Percentiles rank a stretch among this genome's conserved stretches.
Evolutionary conservation across 2,113 vertebrate species (phyloP).

Genomic region (Paracanthobrama guichenoti): DNA sequence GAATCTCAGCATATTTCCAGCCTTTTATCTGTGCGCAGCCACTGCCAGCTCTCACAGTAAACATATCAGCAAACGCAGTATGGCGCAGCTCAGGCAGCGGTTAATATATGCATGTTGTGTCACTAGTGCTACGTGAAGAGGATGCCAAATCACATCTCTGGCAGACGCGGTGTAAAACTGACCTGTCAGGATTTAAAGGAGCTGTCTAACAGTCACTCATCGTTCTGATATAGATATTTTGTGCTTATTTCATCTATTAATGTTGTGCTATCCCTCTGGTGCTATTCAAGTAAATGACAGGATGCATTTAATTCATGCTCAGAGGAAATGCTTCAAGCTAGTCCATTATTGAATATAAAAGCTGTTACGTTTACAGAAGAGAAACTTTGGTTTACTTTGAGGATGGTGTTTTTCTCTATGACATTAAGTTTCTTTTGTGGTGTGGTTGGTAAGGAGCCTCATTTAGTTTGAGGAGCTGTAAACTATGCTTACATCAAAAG

Average conservation of each 20-base stretch:
- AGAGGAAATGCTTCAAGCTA: neutral
- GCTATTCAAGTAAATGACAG: neutral
- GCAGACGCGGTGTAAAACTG: constrained; percentile 43
- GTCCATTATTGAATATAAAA: neutral
- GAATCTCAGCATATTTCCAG: constrained; percentile 43
- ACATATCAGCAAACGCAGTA: constrained; percentile 53
- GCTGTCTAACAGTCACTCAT: constrained; percentile 47
- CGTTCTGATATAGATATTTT: neutral
- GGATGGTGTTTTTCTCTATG: neutral
- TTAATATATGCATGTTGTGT: constrained; percentile 48
- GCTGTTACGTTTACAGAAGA: neutral
- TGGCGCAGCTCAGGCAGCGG: constrained; percentile 41
- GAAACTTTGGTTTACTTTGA: constrained; percentile 7
- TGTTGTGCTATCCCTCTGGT: neutral
- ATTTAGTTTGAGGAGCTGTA: constrained; percentile 1
- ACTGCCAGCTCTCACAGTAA: constrained; percentile 52
- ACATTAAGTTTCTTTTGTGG: neutral
- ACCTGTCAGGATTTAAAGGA: constrained; percentile 43
- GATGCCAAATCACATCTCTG: constrained; percentile 54
- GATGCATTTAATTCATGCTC: neutral
- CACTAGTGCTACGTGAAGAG: constrained; percentile 53
- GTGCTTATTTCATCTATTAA: neutral
- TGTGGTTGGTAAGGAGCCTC: neutral
- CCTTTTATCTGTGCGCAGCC: constrained; percentile 53
- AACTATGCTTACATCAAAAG: constrained; percentile 7